Evolutionary conservation across 1,140 invertebrate species (phyloP), one percentile per base, ranked within the genome.

Genomic region (Tribolium castaneum): DNA sequence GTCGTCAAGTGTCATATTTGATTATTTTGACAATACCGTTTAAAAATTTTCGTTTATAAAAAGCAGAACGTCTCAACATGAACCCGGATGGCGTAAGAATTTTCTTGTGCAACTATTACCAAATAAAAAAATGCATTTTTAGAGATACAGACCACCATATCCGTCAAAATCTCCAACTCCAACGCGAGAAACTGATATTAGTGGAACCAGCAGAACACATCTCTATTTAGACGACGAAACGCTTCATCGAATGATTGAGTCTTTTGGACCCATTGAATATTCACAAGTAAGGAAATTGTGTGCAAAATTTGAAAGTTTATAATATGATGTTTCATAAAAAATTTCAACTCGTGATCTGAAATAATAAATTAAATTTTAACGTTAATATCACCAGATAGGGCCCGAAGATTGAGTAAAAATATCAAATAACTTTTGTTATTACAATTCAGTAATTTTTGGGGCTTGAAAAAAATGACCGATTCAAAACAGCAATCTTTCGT

Each of bases 241-340:
- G 9, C 30, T 66, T n/a, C 59, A 66, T 4, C 25, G 59, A 14
- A 66, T 66, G 59, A 66, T 66, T n/a, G 59, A 66, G 13, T 66
- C 59, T 22, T 66, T 66, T 14, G 59, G 59, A 1, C 59, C 59
- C 0, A 12, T 66, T 7, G 59, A 66, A 6, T 66, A 66, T 35
- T 66, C 59, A 4, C 59, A 62, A 30, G 56, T 62, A 30, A 7
- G 7, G n/a, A 54, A 54, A 16, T 62, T 1, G 16, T 19, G 16
- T 19, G 16, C 2, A 2, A 19, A 19, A 19, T 19, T 19, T n/a
- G n/a, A n/a, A n/a, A n/a, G n/a, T n/a, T n/a, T n/a, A 19, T 19
- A 19, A 2, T 19, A 19, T 1, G 2, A 19, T 19, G 16, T 19
- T 19, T 19, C 16, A 19, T 19, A 2, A 19, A 19, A 19, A 19